A percentile compares a stretch with the other conserved stretches of the same genome.
These are phyloP conservation scores for Ectobius pallidus DNA, from an alignment of 2,888 invertebrate species.

Conservation along the genomic window DNA sequence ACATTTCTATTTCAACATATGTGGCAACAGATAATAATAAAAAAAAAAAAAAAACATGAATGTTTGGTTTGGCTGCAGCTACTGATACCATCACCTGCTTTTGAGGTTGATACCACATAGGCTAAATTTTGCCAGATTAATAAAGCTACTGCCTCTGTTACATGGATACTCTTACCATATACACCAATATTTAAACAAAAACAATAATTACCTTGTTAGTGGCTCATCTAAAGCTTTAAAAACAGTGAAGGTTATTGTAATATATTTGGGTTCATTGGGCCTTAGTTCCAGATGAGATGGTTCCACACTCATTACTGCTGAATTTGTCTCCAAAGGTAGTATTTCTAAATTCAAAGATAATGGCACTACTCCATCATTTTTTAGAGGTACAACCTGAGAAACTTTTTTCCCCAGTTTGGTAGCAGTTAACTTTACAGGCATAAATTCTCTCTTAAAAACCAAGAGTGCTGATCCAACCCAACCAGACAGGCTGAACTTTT, in stretches of 20 bases:
- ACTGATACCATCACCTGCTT: too few species aligned
- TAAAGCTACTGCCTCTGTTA: too few species aligned
- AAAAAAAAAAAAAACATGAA: too few species aligned
- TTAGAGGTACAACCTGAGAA: not conserved
- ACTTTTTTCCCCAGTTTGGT: not conserved
- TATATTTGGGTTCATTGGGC: not conserved
- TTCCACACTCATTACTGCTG: not conserved
- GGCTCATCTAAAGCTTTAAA: not conserved
- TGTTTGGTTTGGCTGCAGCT: too few species aligned
- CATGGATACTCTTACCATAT: too few species aligned
- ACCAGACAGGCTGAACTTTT: not conserved
- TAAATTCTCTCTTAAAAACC: not conserved
- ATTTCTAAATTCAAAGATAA: not conserved
- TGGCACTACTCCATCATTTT: not conserved
- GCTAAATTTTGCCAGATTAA: too few species aligned
- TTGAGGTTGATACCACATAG: too few species aligned
- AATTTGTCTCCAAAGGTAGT: not conserved
- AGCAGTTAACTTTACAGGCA: not conserved
- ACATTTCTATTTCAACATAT: too few species aligned
- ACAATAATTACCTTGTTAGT: not conserved
- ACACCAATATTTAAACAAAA: too few species aligned
- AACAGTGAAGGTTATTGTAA: too few species aligned
- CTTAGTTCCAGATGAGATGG: not conserved
- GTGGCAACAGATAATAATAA: too few species aligned
- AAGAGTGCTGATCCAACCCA: not conserved